A percentile compares a stretch with the other conserved stretches of the same genome.
phyloP scores from a whole-genome alignment of 2,797 vertebrate genomes.

The Gallinago solitaria region DNA sequence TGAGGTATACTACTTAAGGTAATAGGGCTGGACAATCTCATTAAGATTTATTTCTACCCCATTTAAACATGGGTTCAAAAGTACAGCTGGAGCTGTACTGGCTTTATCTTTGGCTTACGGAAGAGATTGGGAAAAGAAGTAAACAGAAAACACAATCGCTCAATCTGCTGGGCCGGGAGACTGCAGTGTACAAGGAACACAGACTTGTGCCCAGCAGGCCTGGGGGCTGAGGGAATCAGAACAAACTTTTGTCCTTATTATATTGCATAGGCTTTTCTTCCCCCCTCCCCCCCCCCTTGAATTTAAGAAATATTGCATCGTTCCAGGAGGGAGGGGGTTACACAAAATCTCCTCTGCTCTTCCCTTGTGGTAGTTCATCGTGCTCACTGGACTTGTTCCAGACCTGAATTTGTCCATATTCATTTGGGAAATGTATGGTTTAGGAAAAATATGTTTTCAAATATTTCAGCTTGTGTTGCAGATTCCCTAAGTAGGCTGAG shows the following conservation, averaged over 20 bases:
- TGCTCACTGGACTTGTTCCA: conserved; percentile 1
- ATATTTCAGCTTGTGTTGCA: not conserved
- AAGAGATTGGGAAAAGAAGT: conserved; percentile 35
- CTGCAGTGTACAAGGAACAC: not conserved
- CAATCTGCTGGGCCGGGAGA: not conserved
- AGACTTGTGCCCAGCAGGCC: not conserved
- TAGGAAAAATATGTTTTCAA: not conserved
- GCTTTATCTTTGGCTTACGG: conserved; percentile 39
- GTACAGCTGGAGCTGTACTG: conserved; percentile 41
- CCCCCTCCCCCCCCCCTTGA: not conserved
- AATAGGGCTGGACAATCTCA: conserved; percentile 59
- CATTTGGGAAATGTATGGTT: not conserved
- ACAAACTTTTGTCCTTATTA: not conserved
- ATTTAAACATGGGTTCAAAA: conserved; percentile 53
- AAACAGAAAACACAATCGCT: not conserved
- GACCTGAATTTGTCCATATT: not conserved
- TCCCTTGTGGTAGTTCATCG: not conserved
- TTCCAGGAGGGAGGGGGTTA: not conserved
- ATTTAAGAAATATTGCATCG: not conserved
- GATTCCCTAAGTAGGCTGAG: not conserved
- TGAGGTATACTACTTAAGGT: conserved; percentile 62
- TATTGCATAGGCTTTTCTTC: not conserved
- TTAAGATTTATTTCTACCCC: conserved; percentile 59
- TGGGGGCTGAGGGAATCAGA: not conserved
- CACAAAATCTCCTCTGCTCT: not conserved